Conservation (phyloP, 1,140 invertebrate species). For the Megathymus violae region DNA sequence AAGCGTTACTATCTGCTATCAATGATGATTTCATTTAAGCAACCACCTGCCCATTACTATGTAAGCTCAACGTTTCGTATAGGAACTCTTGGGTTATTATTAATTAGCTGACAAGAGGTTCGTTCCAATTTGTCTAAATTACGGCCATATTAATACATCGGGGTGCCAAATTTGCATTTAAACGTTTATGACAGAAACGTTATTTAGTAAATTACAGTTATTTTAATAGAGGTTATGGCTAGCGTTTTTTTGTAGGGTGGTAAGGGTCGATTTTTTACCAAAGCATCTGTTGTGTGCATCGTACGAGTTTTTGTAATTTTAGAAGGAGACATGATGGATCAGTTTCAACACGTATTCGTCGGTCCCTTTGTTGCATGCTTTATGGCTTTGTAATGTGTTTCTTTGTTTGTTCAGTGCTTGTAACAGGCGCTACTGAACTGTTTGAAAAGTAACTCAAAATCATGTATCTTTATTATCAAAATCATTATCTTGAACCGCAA, state of each 20-base stretch:
- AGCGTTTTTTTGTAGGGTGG: constrained; percentile 60
- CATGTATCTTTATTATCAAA: constrained; percentile 8
- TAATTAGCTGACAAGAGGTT: constrained; percentile 52
- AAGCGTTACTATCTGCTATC: constrained; percentile 29
- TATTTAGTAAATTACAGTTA: constrained; percentile 73
- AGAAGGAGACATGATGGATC: constrained; percentile 83
- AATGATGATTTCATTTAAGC: constrained; percentile 33
- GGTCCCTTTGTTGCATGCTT: constrained; percentile 79
- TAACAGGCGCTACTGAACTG: constrained; percentile 67
- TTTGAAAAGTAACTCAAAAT: constrained; percentile 45
- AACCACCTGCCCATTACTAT: constrained; percentile 15
- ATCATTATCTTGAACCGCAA: background rate
- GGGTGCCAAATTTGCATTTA: constrained; percentile 75
- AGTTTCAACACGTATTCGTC: constrained; percentile 82
- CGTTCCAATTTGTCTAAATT: constrained; percentile 69
- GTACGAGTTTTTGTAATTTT: constrained; percentile 81
- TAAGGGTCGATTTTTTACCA: constrained; percentile 73
- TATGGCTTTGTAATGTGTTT: constrained; percentile 82
- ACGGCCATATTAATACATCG: constrained; percentile 68
- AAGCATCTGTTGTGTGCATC: constrained; percentile 81
- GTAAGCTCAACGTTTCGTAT: constrained; percentile 20
- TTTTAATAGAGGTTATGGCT: constrained; percentile 74
- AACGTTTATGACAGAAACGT: constrained; percentile 64
- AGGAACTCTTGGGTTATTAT: constrained; percentile 45
- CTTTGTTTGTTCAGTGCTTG: constrained; percentile 80